These are phyloP conservation scores for Spisula subtruncata DNA, from an alignment of 2,888 invertebrate genomes.

Conservation along the genomic window DNA sequence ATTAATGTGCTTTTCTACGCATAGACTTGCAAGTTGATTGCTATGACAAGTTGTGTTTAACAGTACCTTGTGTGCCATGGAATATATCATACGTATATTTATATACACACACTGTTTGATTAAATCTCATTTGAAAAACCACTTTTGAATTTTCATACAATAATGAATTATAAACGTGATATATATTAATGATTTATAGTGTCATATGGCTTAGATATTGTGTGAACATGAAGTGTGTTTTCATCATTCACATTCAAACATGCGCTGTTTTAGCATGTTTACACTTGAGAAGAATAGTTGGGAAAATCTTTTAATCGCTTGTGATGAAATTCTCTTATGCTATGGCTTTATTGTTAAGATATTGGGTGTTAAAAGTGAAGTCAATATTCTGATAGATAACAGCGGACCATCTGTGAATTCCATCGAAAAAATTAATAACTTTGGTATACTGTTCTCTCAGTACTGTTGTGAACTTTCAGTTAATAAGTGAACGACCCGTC, in stretches of 20 bases:
- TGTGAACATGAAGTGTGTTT: background rate
- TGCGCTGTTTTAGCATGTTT: background rate
- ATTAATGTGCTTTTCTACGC: background rate
- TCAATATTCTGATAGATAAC: background rate
- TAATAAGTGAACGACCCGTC: too few species aligned
- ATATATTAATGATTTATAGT: background rate
- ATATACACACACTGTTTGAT: background rate
- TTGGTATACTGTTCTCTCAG: background rate
- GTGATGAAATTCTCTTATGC: background rate
- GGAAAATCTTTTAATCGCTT: background rate
- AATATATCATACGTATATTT: too few species aligned
- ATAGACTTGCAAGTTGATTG: background rate
- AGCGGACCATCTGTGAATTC: background rate
- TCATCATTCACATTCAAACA: background rate
- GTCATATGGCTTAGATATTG: background rate
- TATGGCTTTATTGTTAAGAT: background rate
- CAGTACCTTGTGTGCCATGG: background rate
- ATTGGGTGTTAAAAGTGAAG: background rate
- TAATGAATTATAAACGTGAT: background rate
- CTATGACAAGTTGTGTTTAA: background rate
- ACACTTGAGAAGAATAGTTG: background rate
- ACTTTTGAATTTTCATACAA: background rate
- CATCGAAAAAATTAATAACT: slow-evolving; percentile 1
- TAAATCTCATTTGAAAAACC: background rate
- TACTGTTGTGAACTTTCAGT: background rate